These are phyloP conservation scores for Pyrocoelia pectoralis DNA, from an alignment of 2,888 invertebrate species.

Conservation along the genomic window DNA sequence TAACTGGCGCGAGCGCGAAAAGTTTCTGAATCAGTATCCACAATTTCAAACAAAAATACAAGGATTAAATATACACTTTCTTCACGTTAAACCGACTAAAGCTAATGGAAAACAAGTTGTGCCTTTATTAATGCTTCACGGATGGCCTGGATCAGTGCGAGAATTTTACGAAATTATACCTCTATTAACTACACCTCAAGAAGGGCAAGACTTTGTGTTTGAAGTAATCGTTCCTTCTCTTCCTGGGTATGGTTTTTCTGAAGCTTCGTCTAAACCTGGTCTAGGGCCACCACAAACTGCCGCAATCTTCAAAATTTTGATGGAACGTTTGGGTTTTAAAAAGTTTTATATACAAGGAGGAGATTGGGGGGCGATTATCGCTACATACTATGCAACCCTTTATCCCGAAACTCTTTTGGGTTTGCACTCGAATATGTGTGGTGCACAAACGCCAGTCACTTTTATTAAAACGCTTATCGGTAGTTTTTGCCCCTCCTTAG, in stretches of 20 bases:
- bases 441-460: conserved; percentile 32
- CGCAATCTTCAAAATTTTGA: conserved; percentile 70
- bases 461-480: conserved; percentile 34
- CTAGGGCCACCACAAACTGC: conserved; percentile 65
- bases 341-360: conserved; percentile 78
- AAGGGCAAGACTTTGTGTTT: conserved; percentile 68
- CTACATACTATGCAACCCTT: conserved; percentile 66
- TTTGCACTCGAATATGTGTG: conserved; percentile 56
- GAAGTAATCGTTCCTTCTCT: conserved; percentile 69
- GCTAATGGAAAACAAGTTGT: conserved; percentile 57
- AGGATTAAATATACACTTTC: conserved; percentile 72
- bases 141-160: conserved; percentile 88
- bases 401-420: conserved; percentile 68
- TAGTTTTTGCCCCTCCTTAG: conserved; percentile 34
- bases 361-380: conserved; percentile 80
- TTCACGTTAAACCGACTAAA: conserved; percentile 67
- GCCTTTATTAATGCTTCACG: conserved; percentile 80
- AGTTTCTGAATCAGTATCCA: conserved; percentile 68
- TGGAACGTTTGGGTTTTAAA: conserved; percentile 72
- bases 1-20: conserved; percentile 70
- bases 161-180: conserved; percentile 85
- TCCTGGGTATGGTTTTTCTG: conserved; percentile 63
- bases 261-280: conserved; percentile 69
- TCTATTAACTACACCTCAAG: conserved; percentile 63
- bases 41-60: conserved; percentile 77